These are phyloP conservation scores for Neodiprion pinetum DNA, from an alignment of 1,140 invertebrate species.

Conservation along the genomic window DNA sequence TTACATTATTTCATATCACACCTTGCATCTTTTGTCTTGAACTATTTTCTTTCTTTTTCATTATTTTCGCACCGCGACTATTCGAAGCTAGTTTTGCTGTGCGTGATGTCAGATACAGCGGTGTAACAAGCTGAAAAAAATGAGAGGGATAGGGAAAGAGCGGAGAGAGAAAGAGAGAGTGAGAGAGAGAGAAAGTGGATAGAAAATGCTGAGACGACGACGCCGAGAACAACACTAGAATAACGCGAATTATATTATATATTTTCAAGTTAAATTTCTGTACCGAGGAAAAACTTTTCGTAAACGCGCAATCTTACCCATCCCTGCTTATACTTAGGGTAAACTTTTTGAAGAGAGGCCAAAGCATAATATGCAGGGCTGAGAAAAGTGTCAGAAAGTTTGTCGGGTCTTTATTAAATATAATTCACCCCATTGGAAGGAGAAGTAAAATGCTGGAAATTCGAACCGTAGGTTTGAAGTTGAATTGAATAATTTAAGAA, in stretches of 20 bases:
- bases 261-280: not conserved
- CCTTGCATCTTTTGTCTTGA: not conserved
- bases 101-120: too few relatives aligned
- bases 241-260: not conserved
- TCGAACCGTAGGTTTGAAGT: too few relatives aligned
- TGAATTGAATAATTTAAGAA: too few relatives aligned
- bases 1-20: not conserved
- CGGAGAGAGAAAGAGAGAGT: not conserved
- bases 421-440: not conserved
- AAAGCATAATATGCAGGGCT: not conserved
- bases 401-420: not conserved
- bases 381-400: not conserved
- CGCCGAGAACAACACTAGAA: too few relatives aligned
- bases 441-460: too few relatives aligned
- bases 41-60: not conserved
- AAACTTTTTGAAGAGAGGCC: too few relatives aligned
- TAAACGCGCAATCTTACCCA: not conserved
- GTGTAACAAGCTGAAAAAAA: not conserved
- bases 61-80: not conserved
- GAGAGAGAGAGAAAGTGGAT: not conserved
- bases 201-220: not conserved
- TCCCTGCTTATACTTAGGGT: not conserved
- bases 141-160: conserved; percentile 14
- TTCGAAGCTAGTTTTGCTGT: not conserved
- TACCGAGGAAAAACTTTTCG: not conserved